Evolutionary conservation across 2,113 vertebrate species (phyloP).

Genomic region (Emydura subglobosa): DNA sequence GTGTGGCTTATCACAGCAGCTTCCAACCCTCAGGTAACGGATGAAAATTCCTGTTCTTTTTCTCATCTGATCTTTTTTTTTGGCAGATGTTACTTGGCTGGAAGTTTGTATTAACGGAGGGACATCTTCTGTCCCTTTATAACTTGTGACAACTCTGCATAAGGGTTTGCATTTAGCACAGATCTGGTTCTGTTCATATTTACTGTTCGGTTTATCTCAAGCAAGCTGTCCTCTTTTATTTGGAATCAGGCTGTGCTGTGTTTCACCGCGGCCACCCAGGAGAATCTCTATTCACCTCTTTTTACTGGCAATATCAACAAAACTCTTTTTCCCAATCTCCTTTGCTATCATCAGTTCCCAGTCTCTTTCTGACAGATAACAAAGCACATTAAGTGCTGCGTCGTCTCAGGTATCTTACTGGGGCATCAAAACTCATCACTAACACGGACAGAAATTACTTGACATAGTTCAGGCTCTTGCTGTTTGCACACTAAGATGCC

Average conservation of each 20-base stretch:
- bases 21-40: not conserved
- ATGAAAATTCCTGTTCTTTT: accelerated
- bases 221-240: not conserved
- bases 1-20: not conserved
- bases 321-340: not conserved
- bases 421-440: conserved; percentile 38
- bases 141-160: not conserved
- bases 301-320: conserved; percentile 19
- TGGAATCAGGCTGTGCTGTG: not conserved
- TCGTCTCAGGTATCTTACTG: conserved; percentile 56
- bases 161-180: accelerated
- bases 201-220: not conserved
- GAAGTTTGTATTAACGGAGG: not conserved
- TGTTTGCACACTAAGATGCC: not conserved
- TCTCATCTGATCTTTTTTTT: not conserved
- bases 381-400: conserved; percentile 36
- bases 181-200: not conserved
- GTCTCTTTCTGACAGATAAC: conserved; percentile 37
- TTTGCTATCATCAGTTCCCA: conserved; percentile 24
- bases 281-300: not conserved
- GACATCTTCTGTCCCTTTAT: not conserved
- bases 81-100: not conserved
- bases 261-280: conserved; percentile 56
- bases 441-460: not conserved
- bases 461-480: not conserved